These are phyloP conservation scores for Tetrax tetrax DNA, from an alignment of 2,113 vertebrate genomes.

Conservation along the genomic window DNA sequence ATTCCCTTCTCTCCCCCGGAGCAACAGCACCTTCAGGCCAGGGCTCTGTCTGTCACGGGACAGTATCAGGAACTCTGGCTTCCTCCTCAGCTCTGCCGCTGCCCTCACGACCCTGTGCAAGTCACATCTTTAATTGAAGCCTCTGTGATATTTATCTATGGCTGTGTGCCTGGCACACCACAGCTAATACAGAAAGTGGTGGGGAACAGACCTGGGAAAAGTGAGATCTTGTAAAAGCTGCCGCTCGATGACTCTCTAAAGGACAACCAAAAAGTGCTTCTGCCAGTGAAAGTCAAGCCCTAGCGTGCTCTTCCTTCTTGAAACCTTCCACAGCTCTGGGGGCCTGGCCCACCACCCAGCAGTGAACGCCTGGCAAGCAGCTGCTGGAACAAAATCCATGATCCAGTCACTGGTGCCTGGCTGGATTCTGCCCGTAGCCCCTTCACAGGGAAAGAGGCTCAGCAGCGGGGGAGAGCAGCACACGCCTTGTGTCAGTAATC, in stretches of 20 bases:
- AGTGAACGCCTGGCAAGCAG: not conserved
- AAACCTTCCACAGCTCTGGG: not conserved
- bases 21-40: rapidly evolving
- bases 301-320: not conserved
- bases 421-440: not conserved
- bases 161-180: not conserved
- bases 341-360: not conserved
- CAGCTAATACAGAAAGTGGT: rapidly evolving
- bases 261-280: not conserved
- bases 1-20: rapidly evolving
- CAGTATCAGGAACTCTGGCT: not conserved
- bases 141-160: not conserved
- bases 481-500: not conserved
- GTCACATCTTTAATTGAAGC: not conserved
- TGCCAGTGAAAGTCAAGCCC: not conserved
- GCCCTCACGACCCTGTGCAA: not conserved
- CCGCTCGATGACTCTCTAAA: not conserved
- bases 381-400: not conserved
- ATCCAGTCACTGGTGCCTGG: not conserved
- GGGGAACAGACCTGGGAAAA: not conserved
- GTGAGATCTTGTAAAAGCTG: not conserved
- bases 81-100: not conserved
- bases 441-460: not conserved
- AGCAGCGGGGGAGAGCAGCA: not conserved
- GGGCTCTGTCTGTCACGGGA: not conserved